Conservation (phyloP, 2,797 vertebrate species). For the Geotrypetes seraphini region DNA sequence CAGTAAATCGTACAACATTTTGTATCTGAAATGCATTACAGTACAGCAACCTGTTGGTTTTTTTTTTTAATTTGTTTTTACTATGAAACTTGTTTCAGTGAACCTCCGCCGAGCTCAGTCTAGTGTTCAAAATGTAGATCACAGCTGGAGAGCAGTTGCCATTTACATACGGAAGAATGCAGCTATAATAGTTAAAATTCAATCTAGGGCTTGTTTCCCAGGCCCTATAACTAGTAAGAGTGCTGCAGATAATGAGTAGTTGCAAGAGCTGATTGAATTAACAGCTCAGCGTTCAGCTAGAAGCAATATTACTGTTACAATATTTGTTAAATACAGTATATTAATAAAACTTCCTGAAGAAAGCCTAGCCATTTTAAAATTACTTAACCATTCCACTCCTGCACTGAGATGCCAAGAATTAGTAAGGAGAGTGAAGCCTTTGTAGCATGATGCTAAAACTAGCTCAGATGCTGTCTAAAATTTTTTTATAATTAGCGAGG, state of each 20-base stretch:
- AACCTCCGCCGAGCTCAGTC: fast-evolving
- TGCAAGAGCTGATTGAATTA: background rate
- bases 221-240: too few species aligned
- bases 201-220: fast-evolving
- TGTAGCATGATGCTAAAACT: too few species aligned
- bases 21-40: background rate
- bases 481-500: too few species aligned
- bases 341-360: background rate
- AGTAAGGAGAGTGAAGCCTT: too few species aligned
- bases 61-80: background rate
- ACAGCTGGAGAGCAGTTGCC: too few species aligned
- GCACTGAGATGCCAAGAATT: too few species aligned
- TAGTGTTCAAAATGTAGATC: too few species aligned
- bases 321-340: background rate
- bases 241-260: background rate
- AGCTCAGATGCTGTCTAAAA: too few species aligned
- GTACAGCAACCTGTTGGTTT: background rate
- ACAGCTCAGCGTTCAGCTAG: background rate
- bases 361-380: background rate
- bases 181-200: too few species aligned
- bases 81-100: background rate
- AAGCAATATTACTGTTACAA: background rate
- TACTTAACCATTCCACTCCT: too few species aligned
- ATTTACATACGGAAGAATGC: too few species aligned
- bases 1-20: too few species aligned